phyloP scores from a whole-genome alignment of 2,113 vertebrate species.

The Periophthalmus modestus region DNA sequence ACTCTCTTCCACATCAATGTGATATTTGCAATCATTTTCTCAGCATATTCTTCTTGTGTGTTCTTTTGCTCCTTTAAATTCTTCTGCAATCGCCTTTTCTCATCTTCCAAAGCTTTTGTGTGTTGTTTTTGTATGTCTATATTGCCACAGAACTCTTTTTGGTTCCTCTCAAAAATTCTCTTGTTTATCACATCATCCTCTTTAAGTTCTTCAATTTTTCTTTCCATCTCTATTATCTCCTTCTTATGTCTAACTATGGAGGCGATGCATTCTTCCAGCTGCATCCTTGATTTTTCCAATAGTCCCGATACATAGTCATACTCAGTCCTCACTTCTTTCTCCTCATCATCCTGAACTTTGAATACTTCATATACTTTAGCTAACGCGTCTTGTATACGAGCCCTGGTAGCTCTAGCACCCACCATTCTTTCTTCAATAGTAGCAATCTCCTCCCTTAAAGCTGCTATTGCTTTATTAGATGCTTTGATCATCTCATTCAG shows the following conservation, averaged over 20 bases:
- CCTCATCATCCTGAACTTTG: conserved; percentile 38
- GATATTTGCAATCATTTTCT: conserved; percentile 33
- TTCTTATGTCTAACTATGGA: conserved; percentile 46
- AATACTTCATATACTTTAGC: conserved; percentile 33
- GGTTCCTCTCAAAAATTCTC: conserved; percentile 36
- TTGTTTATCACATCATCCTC: conserved; percentile 37
- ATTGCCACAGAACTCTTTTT: conserved; percentile 34
- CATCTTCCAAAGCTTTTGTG: conserved; percentile 30
- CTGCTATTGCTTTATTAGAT: not conserved
- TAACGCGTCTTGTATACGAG: conserved; percentile 10
- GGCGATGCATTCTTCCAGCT: conserved; percentile 48
- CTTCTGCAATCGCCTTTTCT: conserved; percentile 28
- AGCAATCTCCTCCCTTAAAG: conserved; percentile 23
- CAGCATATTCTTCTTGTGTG: conserved; percentile 47
- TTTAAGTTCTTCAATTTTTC: conserved; percentile 49
- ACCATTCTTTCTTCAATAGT: conserved; percentile 40
- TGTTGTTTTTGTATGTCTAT: conserved; percentile 38
- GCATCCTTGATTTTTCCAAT: conserved; percentile 50
- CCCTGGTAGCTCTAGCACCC: not conserved
- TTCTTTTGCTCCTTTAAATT: conserved; percentile 35
- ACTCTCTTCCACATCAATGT: conserved; percentile 21
- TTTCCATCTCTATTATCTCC: conserved; percentile 60
- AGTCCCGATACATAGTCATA: conserved; percentile 19
- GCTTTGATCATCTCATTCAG: conserved; percentile 23
- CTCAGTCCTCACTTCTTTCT: conserved; percentile 42